These are phyloP conservation scores for Phoxinus dragarum DNA, from an alignment of 2,797 vertebrate genomes.

Conservation along the genomic window DNA sequence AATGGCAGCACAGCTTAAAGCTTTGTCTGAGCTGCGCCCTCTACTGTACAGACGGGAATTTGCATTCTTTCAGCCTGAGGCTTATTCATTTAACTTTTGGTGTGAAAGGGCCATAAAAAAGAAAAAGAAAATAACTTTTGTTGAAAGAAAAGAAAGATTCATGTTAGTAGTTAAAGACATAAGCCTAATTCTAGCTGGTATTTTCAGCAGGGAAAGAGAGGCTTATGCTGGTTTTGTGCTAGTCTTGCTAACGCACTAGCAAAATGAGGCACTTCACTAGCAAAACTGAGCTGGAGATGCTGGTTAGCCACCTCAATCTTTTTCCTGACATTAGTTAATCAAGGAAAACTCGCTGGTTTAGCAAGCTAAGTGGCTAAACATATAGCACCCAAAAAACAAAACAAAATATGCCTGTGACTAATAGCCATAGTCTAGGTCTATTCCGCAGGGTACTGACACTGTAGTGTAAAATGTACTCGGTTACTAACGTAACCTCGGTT, in stretches of 20 bases:
- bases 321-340: neutral
- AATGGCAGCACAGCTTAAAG: neutral
- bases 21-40: neutral
- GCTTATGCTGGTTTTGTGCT: neutral
- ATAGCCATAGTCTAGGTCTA: neutral
- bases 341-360: neutral
- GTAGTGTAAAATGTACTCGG: neutral
- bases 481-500: no score
- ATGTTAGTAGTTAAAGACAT: neutral
- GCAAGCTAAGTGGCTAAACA: no score
- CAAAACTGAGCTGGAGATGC: neutral
- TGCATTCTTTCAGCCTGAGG: neutral
- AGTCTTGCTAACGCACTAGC: neutral
- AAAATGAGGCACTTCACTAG: neutral
- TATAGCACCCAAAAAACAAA: neutral
- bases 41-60: neutral
- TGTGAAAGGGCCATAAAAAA: neutral
- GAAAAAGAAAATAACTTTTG: neutral
- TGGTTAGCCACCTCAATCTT: neutral
- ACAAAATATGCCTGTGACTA: neutral
- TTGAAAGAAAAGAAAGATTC: neutral
- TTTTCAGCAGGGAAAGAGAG: neutral
- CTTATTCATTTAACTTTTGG: neutral
- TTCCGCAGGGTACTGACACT: neutral
- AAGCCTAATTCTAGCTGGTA: neutral